Evolutionary conservation across 1,140 invertebrate species (phyloP).

Genomic region (Cotesia typhae): DNA sequence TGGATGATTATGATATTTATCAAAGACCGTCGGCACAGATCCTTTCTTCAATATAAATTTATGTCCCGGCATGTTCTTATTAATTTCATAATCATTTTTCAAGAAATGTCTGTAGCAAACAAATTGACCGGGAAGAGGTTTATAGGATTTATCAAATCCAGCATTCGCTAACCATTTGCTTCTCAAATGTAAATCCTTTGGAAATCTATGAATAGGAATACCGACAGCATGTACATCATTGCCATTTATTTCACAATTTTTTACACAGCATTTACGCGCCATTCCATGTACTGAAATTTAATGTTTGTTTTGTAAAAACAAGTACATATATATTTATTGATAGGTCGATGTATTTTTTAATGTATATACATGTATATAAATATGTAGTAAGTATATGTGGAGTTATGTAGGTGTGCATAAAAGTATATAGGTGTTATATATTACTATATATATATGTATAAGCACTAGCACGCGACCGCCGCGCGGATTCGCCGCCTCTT

Average conservation of each 20-base stretch:
- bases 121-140: constrained; percentile 67
- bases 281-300: constrained; percentile 45
- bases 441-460: background rate
- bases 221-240: constrained; percentile 62
- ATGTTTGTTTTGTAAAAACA: no score
- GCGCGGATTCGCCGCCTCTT: constrained; percentile 39
- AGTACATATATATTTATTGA: background rate
- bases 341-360: background rate
- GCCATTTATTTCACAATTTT: constrained; percentile 53
- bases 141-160: constrained; percentile 62
- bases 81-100: constrained; percentile 71
- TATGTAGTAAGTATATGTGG: no score
- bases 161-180: constrained; percentile 66
- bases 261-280: constrained; percentile 62
- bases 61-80: constrained; percentile 54
- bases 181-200: constrained; percentile 60
- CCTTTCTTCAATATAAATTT: constrained; percentile 69
- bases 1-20: constrained; percentile 56
- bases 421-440: no score
- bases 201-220: constrained; percentile 68
- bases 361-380: no score
- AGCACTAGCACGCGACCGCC: constrained; percentile 33
- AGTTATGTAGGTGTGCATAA: no score
- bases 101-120: constrained; percentile 73
- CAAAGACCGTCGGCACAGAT: constrained; percentile 65